phyloP scores from a whole-genome alignment of 2,888 invertebrate genomes.

The Bursaphelenchus okinawaensis region DNA sequence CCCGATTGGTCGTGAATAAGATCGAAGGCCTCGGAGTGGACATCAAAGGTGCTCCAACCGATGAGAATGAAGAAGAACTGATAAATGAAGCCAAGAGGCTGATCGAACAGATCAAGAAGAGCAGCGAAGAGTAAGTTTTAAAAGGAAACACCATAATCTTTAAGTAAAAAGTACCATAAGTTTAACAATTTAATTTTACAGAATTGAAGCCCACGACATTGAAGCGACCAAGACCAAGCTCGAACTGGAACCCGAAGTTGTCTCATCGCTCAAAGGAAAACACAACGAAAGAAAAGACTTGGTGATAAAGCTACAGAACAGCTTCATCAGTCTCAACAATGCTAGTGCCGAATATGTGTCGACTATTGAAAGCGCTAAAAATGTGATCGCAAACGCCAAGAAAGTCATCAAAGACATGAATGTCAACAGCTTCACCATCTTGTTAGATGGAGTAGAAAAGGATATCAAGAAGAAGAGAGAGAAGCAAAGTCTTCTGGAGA shows the following conservation, averaged over 20 bases:
- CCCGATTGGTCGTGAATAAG: slow-evolving; percentile 30
- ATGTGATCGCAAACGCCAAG: neutral
- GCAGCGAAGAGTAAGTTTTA: slow-evolving; percentile 13
- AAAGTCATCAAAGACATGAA: neutral
- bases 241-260: slow-evolving; percentile 11
- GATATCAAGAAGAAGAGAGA: slow-evolving; percentile 20
- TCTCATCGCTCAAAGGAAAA: neutral
- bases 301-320: neutral
- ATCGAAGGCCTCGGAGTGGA: slow-evolving; percentile 22
- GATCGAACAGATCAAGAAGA: slow-evolving; percentile 32
- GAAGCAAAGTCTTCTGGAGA: neutral
- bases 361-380: neutral
- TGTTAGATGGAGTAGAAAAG: slow-evolving; percentile 32
- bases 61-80: slow-evolving; percentile 25
- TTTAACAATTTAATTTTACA: neutral
- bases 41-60: slow-evolving; percentile 21
- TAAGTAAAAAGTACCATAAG: neutral
- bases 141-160: neutral
- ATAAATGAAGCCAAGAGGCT: slow-evolving; percentile 31
- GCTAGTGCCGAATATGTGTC: neutral
- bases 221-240: slow-evolving; percentile 3
- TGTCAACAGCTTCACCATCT: slow-evolving; percentile 19
- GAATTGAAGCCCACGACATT: slow-evolving; percentile 1
- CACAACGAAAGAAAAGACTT: neutral
- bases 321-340: slow-evolving; percentile 2